Evolutionary conservation across 2,888 invertebrate genomes (phyloP), one percentile per base, ranked within the genome.

Genomic region (Apodemia zela): DNA sequence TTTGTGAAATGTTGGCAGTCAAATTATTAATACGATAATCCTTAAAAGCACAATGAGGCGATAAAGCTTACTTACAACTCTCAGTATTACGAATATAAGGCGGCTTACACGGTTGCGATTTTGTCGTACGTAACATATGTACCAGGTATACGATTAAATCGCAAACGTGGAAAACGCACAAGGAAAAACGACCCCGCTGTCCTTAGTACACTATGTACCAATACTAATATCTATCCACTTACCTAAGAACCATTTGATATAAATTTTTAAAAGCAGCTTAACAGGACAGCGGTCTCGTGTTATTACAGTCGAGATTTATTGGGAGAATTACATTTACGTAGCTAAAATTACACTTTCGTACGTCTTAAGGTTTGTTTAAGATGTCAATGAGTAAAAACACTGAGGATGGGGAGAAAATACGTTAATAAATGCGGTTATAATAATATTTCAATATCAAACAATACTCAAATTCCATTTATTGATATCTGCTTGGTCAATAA

Each of bases 1-100:
- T 87, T 87, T 87, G 87, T 88, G 87, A 87, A 84, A 82, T 70
- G 76, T 84, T 89, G 89, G 89, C 89, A 89, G 89, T 90, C 84
- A 83, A 84, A 82, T 77, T 80, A 81, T 81, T 76, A 74, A 75
- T 76, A 79, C 80, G 76, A 80, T 80, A 77, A 74, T 79, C 79
- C 80, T 77, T 81, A 84, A 79, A 90, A 90, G 90, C 90, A 86
- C 87, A 66, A 84, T 73, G 82, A 87, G 85, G 89, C 89, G 79
- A 61, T 77, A 74, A 89, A 89, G 89, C 89, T 78, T 87, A 87
- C 86, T 87, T 87, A 88, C 86, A 86, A 78, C 70, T 82, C 76
- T 69, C 54, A 54, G 42, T 42, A 42, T 54, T 54, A 54, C 6
- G 25, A 54, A 54, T 21, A 54, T 25, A 21, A 54, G 54, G 54